Conservation (phyloP, 2,797 vertebrate genomes). For the Esox masquinongy region DNA sequence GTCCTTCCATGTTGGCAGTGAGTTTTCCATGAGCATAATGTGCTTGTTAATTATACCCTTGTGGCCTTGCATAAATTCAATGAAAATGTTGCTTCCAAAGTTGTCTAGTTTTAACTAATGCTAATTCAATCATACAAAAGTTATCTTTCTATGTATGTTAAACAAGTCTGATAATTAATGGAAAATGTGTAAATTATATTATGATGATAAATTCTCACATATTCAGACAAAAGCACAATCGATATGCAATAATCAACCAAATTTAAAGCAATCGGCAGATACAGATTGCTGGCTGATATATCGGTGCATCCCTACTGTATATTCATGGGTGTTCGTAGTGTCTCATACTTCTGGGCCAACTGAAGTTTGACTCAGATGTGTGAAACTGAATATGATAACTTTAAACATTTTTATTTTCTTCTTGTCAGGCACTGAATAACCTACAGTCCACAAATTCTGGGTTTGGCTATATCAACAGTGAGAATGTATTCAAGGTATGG, state of each 20-base stretch:
- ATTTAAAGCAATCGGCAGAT: too few species aligned
- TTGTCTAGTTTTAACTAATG: too few species aligned
- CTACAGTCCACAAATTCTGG: slow-evolving; percentile 94
- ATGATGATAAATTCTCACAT: too few species aligned
- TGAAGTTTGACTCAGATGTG: not conserved
- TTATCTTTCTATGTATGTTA: too few species aligned
- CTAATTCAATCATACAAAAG: too few species aligned
- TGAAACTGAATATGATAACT: not conserved
- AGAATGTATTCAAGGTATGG: slow-evolving; percentile 92
- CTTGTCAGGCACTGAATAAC: slow-evolving; percentile 89
- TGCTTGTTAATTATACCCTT: not conserved
- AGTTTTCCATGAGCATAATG: not conserved
- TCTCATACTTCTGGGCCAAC: not conserved
- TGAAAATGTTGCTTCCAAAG: too few species aligned
- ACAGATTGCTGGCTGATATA: too few species aligned
- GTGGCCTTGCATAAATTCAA: too few species aligned
- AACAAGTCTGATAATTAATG: too few species aligned
- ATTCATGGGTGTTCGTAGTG: not conserved
- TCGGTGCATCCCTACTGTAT: not conserved
- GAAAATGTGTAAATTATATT: too few species aligned
- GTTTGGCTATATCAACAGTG: slow-evolving; percentile 93
- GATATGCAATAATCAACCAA: too few species aligned
- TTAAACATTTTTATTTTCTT: not conserved
- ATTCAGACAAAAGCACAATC: too few species aligned
- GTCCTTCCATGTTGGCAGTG: not conserved